phyloP scores from a whole-genome alignment of 1,140 invertebrate species.

The Sycophila sp. region DNA sequence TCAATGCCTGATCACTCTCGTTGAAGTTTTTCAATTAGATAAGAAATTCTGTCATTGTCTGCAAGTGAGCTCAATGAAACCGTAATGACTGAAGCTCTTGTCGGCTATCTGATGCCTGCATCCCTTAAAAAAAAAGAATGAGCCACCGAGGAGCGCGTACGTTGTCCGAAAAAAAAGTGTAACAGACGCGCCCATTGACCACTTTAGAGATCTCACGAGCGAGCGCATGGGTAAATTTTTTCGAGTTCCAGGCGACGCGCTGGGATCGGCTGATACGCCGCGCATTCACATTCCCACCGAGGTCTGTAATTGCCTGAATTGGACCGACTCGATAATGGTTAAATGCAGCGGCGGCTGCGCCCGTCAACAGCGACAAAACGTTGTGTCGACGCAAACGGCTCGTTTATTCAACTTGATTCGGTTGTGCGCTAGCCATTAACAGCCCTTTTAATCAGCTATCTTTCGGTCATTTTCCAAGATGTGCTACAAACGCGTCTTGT shows the following conservation, averaged over 20 bases:
- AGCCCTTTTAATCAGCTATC: constrained; percentile 3
- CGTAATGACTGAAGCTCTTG: not conserved
- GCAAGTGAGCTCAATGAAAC: too few relatives aligned
- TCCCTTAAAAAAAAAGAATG: not conserved
- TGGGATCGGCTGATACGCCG: too few relatives aligned
- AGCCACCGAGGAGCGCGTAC: not conserved
- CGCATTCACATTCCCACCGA: constrained; percentile 52
- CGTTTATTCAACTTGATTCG: constrained; percentile 23
- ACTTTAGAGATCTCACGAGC: not conserved
- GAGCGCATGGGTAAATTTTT: not conserved
- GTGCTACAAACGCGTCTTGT: not conserved
- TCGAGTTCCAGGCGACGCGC: not conserved
- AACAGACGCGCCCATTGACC: not conserved
- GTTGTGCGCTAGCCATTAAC: too few relatives aligned
- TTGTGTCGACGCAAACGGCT: constrained; percentile 4
- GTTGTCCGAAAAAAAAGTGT: too few relatives aligned
- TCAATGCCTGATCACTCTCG: too few relatives aligned
- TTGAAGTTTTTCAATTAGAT: too few relatives aligned
- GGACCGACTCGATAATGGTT: constrained; percentile 56
- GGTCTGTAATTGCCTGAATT: constrained; percentile 59
- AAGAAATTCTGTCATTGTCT: too few relatives aligned
- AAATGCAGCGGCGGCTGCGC: not conserved
- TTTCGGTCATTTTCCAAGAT: constrained; percentile 19
- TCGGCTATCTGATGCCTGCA: not conserved
- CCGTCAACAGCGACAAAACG: constrained; percentile 2